These are phyloP conservation scores for Idaea dimidiata DNA, from an alignment of 2,888 invertebrate species.

Conservation along the genomic window DNA sequence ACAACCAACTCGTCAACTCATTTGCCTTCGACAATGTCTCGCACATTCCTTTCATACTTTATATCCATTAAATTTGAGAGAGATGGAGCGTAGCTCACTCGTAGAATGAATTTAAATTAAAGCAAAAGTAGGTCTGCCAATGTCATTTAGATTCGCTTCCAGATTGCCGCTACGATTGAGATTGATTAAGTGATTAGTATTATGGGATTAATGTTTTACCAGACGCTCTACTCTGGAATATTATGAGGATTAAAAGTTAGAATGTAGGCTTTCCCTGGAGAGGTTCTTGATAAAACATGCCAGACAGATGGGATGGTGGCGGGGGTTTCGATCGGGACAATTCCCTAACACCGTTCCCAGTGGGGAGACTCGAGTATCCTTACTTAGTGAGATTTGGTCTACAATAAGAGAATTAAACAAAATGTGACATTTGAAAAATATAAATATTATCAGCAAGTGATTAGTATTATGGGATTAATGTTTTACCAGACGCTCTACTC, in stretches of 20 bases:
- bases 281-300: conserved; percentile 37
- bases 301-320: conserved; percentile 40
- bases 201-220: conserved; percentile 5
- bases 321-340: conserved; percentile 45
- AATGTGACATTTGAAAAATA: conserved; percentile 10
- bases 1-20: conserved; percentile 60
- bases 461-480: conserved; percentile 7
- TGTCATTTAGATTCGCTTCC: conserved; percentile 9
- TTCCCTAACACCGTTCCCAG: conserved; percentile 37
- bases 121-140: conserved; percentile 28
- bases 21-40: conserved; percentile 57
- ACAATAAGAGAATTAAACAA: conserved; percentile 24
- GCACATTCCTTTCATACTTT: conserved; percentile 49
- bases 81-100: conserved; percentile 36
- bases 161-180: conserved; percentile 11
- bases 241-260: conserved; percentile 47
- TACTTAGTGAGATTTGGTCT: conserved; percentile 31
- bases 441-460: neutral
- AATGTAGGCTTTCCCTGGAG: conserved; percentile 49
- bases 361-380: conserved; percentile 25
- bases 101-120: conserved; percentile 38
- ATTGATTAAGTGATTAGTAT: conserved; percentile 9
- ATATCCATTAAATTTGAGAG: conserved; percentile 32
- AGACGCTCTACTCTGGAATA: conserved; percentile 25
- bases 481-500: conserved; percentile 15